Evolutionary conservation across 2,888 invertebrate species (phyloP).

Genomic region (Lissonota sp.): DNA sequence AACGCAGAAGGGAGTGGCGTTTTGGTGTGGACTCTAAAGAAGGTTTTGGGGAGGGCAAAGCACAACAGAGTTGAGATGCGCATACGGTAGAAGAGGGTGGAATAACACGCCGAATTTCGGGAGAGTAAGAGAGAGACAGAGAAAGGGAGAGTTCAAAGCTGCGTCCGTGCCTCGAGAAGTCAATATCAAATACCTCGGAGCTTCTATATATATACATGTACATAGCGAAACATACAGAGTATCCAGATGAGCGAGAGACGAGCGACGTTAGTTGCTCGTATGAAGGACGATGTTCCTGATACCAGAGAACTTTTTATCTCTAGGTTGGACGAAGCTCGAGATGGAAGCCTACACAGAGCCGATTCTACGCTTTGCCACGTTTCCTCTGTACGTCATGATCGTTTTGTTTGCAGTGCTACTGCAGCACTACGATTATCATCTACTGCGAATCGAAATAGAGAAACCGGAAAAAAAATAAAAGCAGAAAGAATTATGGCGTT

Average conservation of each 20-base stretch:
- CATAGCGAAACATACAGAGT: background rate
- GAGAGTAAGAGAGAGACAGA: slow-evolving; percentile 33
- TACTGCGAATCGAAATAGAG: too few species aligned
- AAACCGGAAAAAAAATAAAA: too few species aligned
- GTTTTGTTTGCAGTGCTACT: background rate
- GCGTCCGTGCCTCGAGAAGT: slow-evolving; percentile 80
- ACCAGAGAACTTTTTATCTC: slow-evolving; percentile 18
- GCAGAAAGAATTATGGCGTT: too few species aligned
- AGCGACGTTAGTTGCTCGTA: slow-evolving; percentile 57
- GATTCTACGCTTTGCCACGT: slow-evolving; percentile 24
- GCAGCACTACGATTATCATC: slow-evolving; percentile 26
- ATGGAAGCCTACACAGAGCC: slow-evolving; percentile 11
- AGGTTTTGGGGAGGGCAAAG: slow-evolving; percentile 30
- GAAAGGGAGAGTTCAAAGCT: slow-evolving; percentile 67
- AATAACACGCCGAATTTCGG: slow-evolving; percentile 38
- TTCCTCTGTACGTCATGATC: slow-evolving; percentile 8
- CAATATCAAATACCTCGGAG: slow-evolving; percentile 83
- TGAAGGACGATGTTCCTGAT: slow-evolving; percentile 45
- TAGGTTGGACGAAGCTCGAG: slow-evolving; percentile 26
- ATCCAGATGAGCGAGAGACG: slow-evolving; percentile 60
- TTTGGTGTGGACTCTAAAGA: slow-evolving; percentile 49
- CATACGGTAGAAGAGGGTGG: slow-evolving; percentile 36
- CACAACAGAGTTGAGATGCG: slow-evolving; percentile 43
- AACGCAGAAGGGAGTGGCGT: slow-evolving; percentile 71
- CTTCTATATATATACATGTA: slow-evolving; percentile 44